Evolutionary conservation across 2,113 vertebrate species (phyloP).

Genomic region (Tapirus terrestris): DNA sequence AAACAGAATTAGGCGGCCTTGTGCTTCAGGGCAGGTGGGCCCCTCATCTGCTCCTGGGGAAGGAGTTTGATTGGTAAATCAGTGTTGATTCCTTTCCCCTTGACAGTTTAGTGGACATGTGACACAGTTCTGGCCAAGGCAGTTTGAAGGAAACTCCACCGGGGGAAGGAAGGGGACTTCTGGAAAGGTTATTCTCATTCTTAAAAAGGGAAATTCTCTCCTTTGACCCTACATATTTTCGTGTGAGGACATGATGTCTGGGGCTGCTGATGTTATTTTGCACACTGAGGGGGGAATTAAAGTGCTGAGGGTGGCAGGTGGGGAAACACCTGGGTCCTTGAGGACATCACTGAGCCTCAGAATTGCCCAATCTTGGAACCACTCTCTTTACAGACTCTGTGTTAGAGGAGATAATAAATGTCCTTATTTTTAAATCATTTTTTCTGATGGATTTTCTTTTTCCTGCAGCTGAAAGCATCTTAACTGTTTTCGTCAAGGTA

Average conservation of each 20-base stretch:
- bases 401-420: background rate
- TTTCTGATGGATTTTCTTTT: constrained; percentile 18
- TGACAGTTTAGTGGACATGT: background rate
- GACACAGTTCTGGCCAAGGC: background rate
- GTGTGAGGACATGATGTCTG: background rate
- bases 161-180: background rate
- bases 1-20: background rate
- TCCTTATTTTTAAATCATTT: background rate
- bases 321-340: background rate
- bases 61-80: background rate
- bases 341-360: background rate
- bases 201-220: background rate
- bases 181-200: background rate
- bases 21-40: background rate
- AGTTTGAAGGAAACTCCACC: background rate
- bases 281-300: background rate
- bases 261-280: background rate
- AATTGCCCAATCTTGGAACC: background rate
- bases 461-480: background rate
- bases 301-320: background rate
- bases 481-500: background rate
- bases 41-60: accelerated
- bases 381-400: background rate
- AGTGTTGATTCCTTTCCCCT: background rate
- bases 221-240: background rate